phyloP scores from a whole-genome alignment of 2,113 vertebrate species.

The Theropithecus gelada region DNA sequence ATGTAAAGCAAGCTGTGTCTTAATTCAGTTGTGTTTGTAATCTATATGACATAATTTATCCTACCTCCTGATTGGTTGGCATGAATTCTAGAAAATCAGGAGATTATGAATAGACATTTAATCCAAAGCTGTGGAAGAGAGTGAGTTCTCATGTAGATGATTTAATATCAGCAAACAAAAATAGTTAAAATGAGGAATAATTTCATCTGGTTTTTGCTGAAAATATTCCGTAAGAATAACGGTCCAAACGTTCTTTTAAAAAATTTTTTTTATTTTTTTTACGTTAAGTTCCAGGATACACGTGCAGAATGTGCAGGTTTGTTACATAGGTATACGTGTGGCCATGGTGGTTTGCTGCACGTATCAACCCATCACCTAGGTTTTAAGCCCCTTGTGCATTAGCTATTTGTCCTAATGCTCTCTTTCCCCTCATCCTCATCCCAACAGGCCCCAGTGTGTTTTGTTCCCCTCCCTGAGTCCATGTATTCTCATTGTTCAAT shows the following conservation, averaged over 20 bases:
- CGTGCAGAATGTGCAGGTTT: too few relatives aligned
- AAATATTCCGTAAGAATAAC: not conserved
- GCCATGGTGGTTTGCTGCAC: too few relatives aligned
- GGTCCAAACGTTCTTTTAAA: not conserved
- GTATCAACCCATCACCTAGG: too few relatives aligned
- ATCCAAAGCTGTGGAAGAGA: not conserved
- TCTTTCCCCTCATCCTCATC: too few relatives aligned
- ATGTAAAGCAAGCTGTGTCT: not conserved
- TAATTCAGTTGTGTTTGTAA: not conserved
- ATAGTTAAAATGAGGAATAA: not conserved
- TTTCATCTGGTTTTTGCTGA: not conserved
- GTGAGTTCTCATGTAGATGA: not conserved
- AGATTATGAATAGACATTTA: not conserved
- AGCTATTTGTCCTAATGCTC: too few relatives aligned
- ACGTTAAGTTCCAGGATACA: too few relatives aligned
- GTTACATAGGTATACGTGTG: too few relatives aligned
- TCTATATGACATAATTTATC: not conserved
- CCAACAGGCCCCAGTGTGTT: too few relatives aligned
- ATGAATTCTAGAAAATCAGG: not conserved
- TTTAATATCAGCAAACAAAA: not conserved
- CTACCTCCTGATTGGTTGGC: not conserved
- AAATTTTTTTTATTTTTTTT: too few relatives aligned
- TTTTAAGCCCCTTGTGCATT: too few relatives aligned
- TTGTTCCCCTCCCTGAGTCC: too few relatives aligned
- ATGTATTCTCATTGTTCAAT: too few relatives aligned